Evolutionary conservation across 2,888 invertebrate genomes (phyloP).

Genomic region (Lithophane leautieri): DNA sequence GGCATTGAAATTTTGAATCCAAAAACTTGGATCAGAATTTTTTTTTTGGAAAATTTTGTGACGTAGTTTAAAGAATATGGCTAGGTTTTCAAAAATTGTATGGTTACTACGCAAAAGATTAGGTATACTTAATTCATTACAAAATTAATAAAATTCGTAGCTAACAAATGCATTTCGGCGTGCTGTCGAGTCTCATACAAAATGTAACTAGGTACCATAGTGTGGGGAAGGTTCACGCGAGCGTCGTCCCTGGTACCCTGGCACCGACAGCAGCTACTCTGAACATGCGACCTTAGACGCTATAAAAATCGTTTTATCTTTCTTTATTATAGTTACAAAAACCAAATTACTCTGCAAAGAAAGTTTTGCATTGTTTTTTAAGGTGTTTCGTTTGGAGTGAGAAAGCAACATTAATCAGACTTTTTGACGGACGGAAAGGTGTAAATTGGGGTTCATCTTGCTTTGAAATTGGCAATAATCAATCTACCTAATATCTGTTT

Average conservation of each 20-base stretch:
- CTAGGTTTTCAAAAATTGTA: not conserved
- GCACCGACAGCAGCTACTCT: conserved; percentile 77
- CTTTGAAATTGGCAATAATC: not conserved
- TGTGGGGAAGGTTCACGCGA: conserved; percentile 82
- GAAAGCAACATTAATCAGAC: not conserved
- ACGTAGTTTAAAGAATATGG: not conserved
- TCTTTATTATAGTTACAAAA: conserved; percentile 63
- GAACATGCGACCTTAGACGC: conserved; percentile 84
- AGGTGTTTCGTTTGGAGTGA: conserved; percentile 10
- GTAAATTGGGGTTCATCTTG: not conserved
- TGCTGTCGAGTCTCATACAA: conserved; percentile 59
- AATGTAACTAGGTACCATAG: conserved; percentile 49
- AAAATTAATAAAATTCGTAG: conserved; percentile 23
- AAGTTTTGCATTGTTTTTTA: conserved; percentile 39
- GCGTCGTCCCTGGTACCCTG: conserved; percentile 83
- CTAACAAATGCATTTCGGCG: conserved; percentile 41
- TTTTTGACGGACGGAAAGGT: not conserved
- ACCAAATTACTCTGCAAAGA: conserved; percentile 37
- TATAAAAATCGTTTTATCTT: conserved; percentile 75
- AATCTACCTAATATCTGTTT: not conserved
- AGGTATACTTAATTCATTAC: not conserved
- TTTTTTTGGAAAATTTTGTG: not conserved
- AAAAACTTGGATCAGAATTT: not conserved
- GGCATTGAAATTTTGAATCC: not conserved
- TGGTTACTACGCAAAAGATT: conserved; percentile 10